A percentile compares a stretch with the other conserved stretches of the same genome.
These are phyloP conservation scores for Plestiodon gilberti DNA, from an alignment of 2,113 vertebrate genomes.

Conservation along the genomic window DNA sequence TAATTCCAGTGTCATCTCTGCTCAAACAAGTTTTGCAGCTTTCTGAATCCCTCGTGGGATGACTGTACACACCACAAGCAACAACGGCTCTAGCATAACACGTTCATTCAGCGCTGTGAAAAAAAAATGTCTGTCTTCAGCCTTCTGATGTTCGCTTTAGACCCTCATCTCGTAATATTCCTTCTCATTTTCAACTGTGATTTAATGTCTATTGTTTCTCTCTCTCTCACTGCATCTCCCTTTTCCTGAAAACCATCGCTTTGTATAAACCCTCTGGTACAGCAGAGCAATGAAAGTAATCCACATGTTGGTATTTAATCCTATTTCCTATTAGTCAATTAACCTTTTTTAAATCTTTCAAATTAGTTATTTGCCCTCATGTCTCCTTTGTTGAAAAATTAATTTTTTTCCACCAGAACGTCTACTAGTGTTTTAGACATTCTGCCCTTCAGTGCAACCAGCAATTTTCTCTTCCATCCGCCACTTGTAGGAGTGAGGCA, in stretches of 20 bases:
- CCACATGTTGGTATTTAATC: constrained; percentile 12
- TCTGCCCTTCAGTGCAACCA: not conserved
- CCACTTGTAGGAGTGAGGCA: not conserved
- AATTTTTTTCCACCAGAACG: not conserved
- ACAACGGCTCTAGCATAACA: not conserved
- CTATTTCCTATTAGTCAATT: not conserved
- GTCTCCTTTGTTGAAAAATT: constrained; percentile 27
- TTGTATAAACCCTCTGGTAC: constrained; percentile 4
- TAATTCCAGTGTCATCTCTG: not conserved
- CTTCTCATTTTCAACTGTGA: constrained; percentile 12
- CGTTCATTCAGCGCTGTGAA: not conserved
- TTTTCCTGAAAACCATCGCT: not conserved
- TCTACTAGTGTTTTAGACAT: constrained; percentile 8
- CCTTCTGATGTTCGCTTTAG: not conserved
- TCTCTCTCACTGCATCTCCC: not conserved
- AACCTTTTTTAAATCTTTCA: not conserved
- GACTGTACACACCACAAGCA: not conserved
- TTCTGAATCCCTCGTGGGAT: not conserved
- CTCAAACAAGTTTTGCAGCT: not conserved
- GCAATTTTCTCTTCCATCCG: not conserved
- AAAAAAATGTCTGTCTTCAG: not conserved
- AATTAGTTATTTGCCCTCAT: constrained; percentile 17
- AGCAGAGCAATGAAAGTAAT: constrained; percentile 5
- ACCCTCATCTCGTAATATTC: not conserved
- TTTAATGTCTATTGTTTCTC: constrained; percentile 8